phyloP scores from a whole-genome alignment of 2,888 invertebrate genomes.

The Tyria jacobaeae region DNA sequence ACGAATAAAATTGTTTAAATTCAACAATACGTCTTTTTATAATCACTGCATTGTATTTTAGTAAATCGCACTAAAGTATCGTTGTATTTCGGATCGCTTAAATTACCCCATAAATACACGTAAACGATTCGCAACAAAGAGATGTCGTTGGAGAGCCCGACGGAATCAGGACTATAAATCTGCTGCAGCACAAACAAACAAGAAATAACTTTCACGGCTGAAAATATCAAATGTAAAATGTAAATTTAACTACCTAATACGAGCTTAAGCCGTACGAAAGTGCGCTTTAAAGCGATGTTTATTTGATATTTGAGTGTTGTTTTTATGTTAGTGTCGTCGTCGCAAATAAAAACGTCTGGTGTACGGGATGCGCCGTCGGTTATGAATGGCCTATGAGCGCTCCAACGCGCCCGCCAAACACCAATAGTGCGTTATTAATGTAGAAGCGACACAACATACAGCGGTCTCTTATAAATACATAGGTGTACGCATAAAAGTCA shows the following conservation, averaged over 20 bases:
- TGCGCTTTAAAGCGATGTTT: slow-evolving; percentile 79
- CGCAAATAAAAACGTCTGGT: slow-evolving; percentile 84
- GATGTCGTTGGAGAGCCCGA: slow-evolving; percentile 65
- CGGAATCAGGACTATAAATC: slow-evolving; percentile 74
- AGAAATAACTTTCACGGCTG: slow-evolving; percentile 81
- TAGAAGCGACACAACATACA: slow-evolving; percentile 49
- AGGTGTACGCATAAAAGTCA: background rate
- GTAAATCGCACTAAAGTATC: slow-evolving; percentile 69
- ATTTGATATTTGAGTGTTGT: slow-evolving; percentile 81
- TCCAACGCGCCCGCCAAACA: slow-evolving; percentile 62
- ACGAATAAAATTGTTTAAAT: slow-evolving; percentile 34
- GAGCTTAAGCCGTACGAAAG: slow-evolving; percentile 71
- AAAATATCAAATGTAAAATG: slow-evolving; percentile 85
- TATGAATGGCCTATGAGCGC: slow-evolving; percentile 81
- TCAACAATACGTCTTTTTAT: slow-evolving; percentile 54
- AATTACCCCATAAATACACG: slow-evolving; percentile 81
- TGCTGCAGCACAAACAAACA: slow-evolving; percentile 66
- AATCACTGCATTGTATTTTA: slow-evolving; percentile 67
- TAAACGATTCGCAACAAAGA: slow-evolving; percentile 76
- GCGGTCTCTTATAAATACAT: background rate
- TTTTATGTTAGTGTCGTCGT: slow-evolving; percentile 79
- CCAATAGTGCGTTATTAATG: slow-evolving; percentile 32
- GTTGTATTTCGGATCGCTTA: slow-evolving; percentile 71
- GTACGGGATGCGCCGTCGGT: slow-evolving; percentile 63
- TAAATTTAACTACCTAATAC: slow-evolving; percentile 85